These are phyloP conservation scores for Elysia crispata DNA, from an alignment of 2,888 invertebrate species.

Conservation along the genomic window DNA sequence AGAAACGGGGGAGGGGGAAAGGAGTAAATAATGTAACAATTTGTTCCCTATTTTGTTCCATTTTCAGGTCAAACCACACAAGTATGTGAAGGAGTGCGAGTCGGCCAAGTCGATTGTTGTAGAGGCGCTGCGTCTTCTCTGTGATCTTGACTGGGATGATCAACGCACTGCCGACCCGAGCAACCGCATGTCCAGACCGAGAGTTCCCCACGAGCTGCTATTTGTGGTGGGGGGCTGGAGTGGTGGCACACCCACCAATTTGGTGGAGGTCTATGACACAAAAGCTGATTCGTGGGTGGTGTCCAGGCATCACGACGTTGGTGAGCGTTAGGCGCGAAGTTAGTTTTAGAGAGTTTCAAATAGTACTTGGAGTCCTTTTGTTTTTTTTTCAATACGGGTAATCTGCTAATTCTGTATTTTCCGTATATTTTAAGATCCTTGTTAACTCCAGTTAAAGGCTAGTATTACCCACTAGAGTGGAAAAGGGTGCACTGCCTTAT, in stretches of 20 bases:
- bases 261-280: conserved; percentile 77
- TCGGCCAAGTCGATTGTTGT: conserved; percentile 92
- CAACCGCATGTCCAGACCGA: conserved; percentile 83
- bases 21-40: not conserved
- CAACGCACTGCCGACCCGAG: conserved; percentile 77
- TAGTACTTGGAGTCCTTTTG: too few relatives aligned
- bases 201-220: conserved; percentile 81
- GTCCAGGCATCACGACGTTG: conserved; percentile 63
- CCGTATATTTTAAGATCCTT: too few relatives aligned
- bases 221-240: conserved; percentile 81
- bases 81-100: conserved; percentile 86
- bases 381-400: too few relatives aligned
- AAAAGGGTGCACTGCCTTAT: too few relatives aligned
- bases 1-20: not conserved
- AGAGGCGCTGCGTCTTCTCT: conserved; percentile 92
- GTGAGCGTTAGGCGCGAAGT: too few relatives aligned
- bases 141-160: conserved; percentile 92
- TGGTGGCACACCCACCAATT: conserved; percentile 88
- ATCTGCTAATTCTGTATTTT: too few relatives aligned
- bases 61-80: conserved; percentile 84
- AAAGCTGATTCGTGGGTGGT: conserved; percentile 76
- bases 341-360: too few relatives aligned
- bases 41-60: not conserved
- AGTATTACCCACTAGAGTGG: too few relatives aligned
- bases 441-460: too few relatives aligned